These are phyloP conservation scores for Alces alces DNA, from an alignment of 2,113 vertebrate species.

Conservation along the genomic window DNA sequence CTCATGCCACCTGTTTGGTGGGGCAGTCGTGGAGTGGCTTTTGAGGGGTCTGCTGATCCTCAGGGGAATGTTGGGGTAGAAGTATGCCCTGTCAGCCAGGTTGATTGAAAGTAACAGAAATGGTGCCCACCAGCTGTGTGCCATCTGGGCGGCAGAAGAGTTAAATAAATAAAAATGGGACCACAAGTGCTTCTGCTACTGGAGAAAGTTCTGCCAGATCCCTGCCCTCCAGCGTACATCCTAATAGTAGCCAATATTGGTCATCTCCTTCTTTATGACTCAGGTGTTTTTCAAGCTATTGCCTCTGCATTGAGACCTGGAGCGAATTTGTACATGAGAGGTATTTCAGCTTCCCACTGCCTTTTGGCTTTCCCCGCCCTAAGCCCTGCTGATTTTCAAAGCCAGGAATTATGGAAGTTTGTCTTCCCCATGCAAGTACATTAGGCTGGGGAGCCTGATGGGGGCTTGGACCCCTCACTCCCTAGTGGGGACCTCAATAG, in stretches of 20 bases:
- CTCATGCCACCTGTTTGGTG: too few species aligned
- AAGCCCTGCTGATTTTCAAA: not conserved
- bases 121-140: not conserved
- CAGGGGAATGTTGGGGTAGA: not conserved
- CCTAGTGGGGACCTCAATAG: not conserved
- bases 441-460: not conserved
- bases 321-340: not conserved
- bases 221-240: not conserved
- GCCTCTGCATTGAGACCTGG: not conserved
- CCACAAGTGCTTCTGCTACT: not conserved
- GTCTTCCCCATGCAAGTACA: not conserved
- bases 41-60: not conserved
- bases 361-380: not conserved
- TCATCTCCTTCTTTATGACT: not conserved
- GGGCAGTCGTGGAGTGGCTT: not conserved
- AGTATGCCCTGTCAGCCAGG: not conserved
- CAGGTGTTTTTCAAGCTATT: not conserved
- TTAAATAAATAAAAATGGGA: not conserved
- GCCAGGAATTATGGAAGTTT: not conserved
- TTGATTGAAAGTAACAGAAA: not conserved
- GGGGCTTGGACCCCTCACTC: not conserved
- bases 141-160: not conserved
- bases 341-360: not conserved
- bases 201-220: not conserved
- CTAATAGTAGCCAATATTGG: not conserved